A percentile compares a stretch with the other conserved stretches of the same genome.
These are phyloP conservation scores for Phaedon cochleariae DNA, from an alignment of 2,888 invertebrate species.

Conservation along the genomic window DNA sequence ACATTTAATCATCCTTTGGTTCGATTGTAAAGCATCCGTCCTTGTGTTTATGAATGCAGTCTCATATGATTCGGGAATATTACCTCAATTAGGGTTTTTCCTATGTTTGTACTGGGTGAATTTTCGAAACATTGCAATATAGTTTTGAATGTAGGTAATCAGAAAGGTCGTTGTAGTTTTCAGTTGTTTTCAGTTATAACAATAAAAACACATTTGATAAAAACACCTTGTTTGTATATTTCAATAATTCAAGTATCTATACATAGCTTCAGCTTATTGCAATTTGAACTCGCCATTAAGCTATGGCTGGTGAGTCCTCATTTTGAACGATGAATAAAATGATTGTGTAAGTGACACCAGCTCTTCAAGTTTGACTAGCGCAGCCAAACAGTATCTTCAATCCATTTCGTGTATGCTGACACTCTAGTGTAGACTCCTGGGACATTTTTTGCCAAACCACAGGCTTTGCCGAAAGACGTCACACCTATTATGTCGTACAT, in stretches of 20 bases:
- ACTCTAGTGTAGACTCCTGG: slow-evolving; percentile 65
- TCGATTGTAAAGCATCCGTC: slow-evolving; percentile 7
- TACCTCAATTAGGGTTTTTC: too few relatives aligned
- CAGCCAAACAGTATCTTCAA: slow-evolving; percentile 63
- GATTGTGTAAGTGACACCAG: not conserved
- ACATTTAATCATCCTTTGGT: slow-evolving; percentile 20
- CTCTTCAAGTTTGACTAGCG: not conserved
- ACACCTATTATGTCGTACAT: slow-evolving; percentile 64
- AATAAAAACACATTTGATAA: too few relatives aligned
- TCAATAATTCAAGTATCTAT: too few relatives aligned
- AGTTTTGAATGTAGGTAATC: too few relatives aligned
- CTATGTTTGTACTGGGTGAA: not conserved
- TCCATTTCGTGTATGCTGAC: slow-evolving; percentile 63
- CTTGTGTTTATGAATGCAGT: slow-evolving; percentile 7
- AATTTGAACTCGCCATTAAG: too few relatives aligned
- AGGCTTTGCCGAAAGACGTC: slow-evolving; percentile 62
- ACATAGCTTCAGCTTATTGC: too few relatives aligned
- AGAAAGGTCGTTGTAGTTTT: too few relatives aligned
- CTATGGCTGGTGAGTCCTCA: too few relatives aligned
- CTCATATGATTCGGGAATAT: not conserved
- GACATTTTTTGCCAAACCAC: slow-evolving; percentile 53
- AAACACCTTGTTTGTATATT: too few relatives aligned
- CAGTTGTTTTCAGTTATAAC: too few relatives aligned
- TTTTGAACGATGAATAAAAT: too few relatives aligned
- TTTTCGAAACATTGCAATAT: not conserved